Evolutionary conservation across 2,113 vertebrate species (phyloP).

Genomic region (Barnardius zonarius): DNA sequence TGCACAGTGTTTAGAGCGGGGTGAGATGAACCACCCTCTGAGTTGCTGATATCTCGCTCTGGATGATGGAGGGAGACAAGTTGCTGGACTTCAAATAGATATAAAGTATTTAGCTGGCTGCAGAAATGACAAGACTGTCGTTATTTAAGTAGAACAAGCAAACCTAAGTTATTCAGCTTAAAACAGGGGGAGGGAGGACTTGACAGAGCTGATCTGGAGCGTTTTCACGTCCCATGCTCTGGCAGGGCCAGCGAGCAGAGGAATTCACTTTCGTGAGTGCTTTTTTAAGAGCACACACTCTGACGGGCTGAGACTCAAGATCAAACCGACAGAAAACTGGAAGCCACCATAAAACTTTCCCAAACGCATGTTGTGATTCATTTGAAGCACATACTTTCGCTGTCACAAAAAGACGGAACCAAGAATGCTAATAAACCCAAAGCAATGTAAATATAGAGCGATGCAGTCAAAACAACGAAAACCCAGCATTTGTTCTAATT

Average conservation of each 20-base stretch:
- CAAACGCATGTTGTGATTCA: background rate
- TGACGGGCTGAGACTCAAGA: background rate
- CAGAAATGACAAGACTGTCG: fast-evolving
- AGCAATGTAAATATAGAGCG: constrained; percentile 19
- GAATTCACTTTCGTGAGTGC: background rate
- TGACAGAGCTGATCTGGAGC: background rate
- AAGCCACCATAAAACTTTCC: background rate
- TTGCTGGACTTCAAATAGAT: background rate
- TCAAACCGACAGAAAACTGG: background rate
- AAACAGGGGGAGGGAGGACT: background rate
- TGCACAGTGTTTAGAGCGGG: fast-evolving
- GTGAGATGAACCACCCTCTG: background rate
- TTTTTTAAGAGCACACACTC: background rate
- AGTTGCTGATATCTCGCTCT: fast-evolving
- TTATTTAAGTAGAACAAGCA: background rate
- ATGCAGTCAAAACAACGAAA: background rate
- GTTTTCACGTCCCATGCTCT: background rate
- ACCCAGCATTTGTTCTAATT: background rate
- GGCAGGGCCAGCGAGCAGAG: background rate
- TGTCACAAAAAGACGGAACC: background rate
- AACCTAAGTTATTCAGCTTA: background rate
- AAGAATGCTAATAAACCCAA: background rate
- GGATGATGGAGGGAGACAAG: background rate
- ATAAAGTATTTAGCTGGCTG: background rate
- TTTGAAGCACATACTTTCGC: background rate